Conservation (phyloP, 2,113 vertebrate genomes). For the Pelecanoides urinatrix region DNA sequence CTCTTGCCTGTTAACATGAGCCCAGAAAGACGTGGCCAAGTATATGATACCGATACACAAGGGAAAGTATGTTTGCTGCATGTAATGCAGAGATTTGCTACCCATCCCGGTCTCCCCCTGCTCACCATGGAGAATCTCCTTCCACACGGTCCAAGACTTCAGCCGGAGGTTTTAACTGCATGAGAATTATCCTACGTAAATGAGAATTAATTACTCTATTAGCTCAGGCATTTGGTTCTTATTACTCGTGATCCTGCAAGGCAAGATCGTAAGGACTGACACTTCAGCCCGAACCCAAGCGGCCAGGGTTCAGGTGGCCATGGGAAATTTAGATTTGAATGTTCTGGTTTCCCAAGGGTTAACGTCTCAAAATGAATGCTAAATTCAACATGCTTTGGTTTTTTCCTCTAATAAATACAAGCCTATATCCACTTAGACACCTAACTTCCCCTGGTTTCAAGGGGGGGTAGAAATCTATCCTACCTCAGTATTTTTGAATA, state of each 20-base stretch:
- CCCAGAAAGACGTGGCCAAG: background rate
- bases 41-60: background rate
- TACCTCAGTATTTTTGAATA: background rate
- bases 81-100: background rate
- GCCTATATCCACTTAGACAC: background rate
- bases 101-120: background rate
- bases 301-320: background rate
- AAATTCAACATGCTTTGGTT: accelerated
- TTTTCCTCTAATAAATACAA: background rate
- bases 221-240: background rate
- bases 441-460: background rate
- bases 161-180: background rate
- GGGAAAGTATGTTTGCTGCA: accelerated
- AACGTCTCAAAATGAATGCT: background rate
- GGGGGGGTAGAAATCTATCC: background rate
- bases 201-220: conserved; percentile 24
- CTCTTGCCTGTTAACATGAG: background rate
- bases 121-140: background rate
- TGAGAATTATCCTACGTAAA: background rate
- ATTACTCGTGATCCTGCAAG: background rate
- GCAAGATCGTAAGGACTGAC: background rate
- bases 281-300: background rate
- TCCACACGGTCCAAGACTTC: background rate
- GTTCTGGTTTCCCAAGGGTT: background rate
- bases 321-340: background rate